These are phyloP conservation scores for Fregetta grallaria DNA, from an alignment of 2,113 vertebrate species.

Conservation along the genomic window DNA sequence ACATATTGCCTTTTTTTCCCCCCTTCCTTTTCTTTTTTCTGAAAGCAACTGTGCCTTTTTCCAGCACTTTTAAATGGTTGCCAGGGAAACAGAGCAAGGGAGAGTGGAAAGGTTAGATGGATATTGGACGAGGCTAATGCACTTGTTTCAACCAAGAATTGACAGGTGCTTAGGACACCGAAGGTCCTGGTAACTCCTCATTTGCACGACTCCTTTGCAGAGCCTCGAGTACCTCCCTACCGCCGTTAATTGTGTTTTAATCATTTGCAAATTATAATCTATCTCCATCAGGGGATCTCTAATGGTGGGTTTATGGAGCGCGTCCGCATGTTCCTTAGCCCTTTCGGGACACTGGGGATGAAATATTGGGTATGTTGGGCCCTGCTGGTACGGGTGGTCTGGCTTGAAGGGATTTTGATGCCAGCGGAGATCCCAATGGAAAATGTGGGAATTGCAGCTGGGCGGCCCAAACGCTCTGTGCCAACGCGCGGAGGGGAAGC, in stretches of 20 bases:
- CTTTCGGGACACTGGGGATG: background rate
- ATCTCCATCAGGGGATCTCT: constrained; percentile 55
- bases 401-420: background rate
- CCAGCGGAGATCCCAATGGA: background rate
- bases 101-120: constrained; percentile 77
- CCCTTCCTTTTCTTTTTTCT: constrained; percentile 27
- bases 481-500: background rate
- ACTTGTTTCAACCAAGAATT: constrained; percentile 75
- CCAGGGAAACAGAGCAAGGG: constrained; percentile 78
- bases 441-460: background rate
- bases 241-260: constrained; percentile 69
- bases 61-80: constrained; percentile 78
- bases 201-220: constrained; percentile 47
- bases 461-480: rapidly evolving
- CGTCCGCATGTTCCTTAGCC: background rate
- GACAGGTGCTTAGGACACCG: constrained; percentile 65
- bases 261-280: constrained; percentile 63
- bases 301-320: constrained; percentile 60
- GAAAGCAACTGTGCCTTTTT: constrained; percentile 72
- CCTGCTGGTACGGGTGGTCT: background rate
- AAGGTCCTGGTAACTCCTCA: constrained; percentile 61
- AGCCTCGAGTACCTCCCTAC: constrained; percentile 43
- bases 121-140: constrained; percentile 74
- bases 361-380: background rate
- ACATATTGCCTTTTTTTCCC: constrained; percentile 20